Evolutionary conservation across 2,113 vertebrate species (phyloP).

Genomic region (Serinus canaria): DNA sequence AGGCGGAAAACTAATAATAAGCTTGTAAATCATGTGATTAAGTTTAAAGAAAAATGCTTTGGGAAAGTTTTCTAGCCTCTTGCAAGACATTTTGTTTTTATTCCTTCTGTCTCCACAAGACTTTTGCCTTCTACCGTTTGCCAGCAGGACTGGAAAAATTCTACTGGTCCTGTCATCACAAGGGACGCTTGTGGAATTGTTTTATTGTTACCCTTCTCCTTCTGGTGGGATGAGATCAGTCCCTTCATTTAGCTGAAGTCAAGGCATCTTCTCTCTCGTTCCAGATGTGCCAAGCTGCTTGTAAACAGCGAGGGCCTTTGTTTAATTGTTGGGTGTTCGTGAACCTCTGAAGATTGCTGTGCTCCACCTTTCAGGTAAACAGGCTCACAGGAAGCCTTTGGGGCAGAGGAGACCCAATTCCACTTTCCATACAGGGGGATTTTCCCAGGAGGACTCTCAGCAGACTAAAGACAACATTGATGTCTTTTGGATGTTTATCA

Average conservation of each 20-base stretch:
- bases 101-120: constrained; percentile 22
- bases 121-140: constrained; percentile 29
- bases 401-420: background rate
- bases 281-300: background rate
- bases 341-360: background rate
- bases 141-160: constrained; percentile 27
- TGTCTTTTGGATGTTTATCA: background rate
- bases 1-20: background rate
- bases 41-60: constrained; percentile 39
- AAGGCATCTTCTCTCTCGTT: background rate
- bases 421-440: background rate
- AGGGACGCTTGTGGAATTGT: background rate
- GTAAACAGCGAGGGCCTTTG: background rate
- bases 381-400: background rate
- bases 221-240: background rate
- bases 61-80: constrained; percentile 41
- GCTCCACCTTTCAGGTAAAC: background rate
- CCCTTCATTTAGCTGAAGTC: background rate
- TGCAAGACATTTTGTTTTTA: constrained; percentile 27
- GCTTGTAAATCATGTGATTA: constrained; percentile 44
- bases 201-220: constrained; percentile 27
- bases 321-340: fast-evolving
- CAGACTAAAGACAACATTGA: background rate
- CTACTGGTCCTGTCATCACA: background rate
- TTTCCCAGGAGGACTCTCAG: background rate